Percentiles rank a stretch among this genome's conserved stretches.
Evolutionary conservation across 64 coral and sea anemone genomes (phyloP).

Genomic region (Acropora yongei): DNA sequence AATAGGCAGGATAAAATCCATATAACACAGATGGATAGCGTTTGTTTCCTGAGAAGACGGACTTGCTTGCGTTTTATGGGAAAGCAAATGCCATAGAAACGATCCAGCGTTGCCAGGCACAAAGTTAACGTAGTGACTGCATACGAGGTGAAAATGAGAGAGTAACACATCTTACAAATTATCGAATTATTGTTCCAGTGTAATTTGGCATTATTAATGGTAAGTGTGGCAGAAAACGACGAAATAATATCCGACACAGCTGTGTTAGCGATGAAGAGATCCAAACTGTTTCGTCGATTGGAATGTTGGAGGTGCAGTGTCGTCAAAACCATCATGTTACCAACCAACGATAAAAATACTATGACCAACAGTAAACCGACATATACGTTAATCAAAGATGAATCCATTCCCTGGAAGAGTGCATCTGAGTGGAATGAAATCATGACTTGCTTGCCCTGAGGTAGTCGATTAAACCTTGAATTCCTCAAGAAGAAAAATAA

Average conservation of each 20-base stretch:
- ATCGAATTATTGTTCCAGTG: background rate
- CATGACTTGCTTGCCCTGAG: background rate
- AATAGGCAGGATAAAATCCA: conserved; percentile 38
- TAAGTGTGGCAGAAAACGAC: conserved; percentile 40
- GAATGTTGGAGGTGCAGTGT: background rate
- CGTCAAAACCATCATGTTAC: background rate
- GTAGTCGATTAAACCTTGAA: background rate
- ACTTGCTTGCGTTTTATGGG: conserved; percentile 33
- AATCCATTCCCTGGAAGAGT: background rate
- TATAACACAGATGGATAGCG: conserved; percentile 23
- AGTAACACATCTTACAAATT: conserved; percentile 37
- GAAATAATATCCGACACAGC: conserved; percentile 29
- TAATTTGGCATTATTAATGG: conserved; percentile 45
- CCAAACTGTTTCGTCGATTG: conserved; percentile 13
- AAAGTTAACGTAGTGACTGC: conserved; percentile 10
- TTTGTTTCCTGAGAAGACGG: conserved; percentile 15
- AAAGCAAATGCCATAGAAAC: conserved; percentile 35
- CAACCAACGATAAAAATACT: conserved; percentile 8
- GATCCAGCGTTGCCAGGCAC: conserved; percentile 22
- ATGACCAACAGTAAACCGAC: background rate
- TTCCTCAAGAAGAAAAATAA: background rate
- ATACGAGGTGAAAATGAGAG: conserved; percentile 18
- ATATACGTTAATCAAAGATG: conserved; percentile 13
- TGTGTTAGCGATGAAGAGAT: conserved; percentile 28
- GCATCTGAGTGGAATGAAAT: background rate